Evolutionary conservation across 2,113 vertebrate genomes (phyloP).

Genomic region (Otis tarda): DNA sequence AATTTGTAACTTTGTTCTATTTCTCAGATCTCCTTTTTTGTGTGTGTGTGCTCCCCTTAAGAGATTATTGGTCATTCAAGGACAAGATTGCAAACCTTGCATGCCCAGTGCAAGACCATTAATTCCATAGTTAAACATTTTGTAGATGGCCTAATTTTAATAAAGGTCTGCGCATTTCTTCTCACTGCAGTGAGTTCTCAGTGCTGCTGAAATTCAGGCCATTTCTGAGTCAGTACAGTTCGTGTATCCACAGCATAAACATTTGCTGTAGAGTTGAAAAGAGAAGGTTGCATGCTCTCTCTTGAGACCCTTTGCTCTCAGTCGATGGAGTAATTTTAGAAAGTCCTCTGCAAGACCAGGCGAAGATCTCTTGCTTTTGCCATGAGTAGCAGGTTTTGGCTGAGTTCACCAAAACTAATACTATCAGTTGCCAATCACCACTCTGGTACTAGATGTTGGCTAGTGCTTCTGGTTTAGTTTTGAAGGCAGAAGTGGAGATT

Average conservation of each 20-base stretch:
- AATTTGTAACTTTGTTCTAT: constrained; percentile 16
- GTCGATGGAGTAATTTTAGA: background rate
- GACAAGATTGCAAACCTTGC: background rate
- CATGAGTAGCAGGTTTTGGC: background rate
- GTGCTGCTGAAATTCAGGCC: background rate
- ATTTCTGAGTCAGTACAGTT: background rate
- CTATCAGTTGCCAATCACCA: background rate
- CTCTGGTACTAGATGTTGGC: background rate
- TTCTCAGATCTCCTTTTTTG: background rate
- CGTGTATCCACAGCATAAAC: background rate
- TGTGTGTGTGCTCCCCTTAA: background rate
- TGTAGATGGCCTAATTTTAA: constrained; percentile 28
- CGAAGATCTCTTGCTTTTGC: background rate
- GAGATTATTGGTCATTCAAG: constrained; percentile 30
- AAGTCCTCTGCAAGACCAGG: background rate
- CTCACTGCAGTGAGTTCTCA: background rate
- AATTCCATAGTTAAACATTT: constrained; percentile 22
- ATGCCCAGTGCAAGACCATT: constrained; percentile 1
- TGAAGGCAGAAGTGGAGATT: background rate
- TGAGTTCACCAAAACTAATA: background rate
- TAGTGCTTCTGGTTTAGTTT: background rate
- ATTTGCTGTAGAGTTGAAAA: background rate
- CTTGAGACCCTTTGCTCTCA: background rate
- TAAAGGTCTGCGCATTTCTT: constrained; percentile 23
- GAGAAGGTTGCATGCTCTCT: background rate